These are phyloP conservation scores for Chionomys nivalis DNA, from an alignment of 2,113 vertebrate genomes.

Conservation along the genomic window DNA sequence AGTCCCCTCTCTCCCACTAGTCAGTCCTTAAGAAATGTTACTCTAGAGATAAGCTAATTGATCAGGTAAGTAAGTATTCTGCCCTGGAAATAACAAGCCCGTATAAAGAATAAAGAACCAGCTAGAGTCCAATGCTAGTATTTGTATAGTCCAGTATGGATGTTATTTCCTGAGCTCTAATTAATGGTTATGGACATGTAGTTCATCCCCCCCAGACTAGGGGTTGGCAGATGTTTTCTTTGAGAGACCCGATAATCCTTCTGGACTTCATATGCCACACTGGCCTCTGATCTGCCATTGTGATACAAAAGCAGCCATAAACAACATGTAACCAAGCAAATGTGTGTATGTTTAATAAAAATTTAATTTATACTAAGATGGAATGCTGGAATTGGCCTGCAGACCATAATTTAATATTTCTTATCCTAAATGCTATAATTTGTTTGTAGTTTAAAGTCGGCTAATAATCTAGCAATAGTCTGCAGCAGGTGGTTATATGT, in stretches of 20 bases:
- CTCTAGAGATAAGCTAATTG: conserved; percentile 65
- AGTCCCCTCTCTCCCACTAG: conserved; percentile 49
- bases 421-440: background rate
- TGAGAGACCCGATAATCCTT: conserved; percentile 41
- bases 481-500: background rate
- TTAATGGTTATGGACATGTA: background rate
- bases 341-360: conserved; percentile 41
- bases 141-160: background rate
- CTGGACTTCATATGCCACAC: conserved; percentile 13
- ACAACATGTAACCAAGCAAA: background rate
- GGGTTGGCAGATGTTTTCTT: conserved; percentile 48
- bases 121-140: background rate
- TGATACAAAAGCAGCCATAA: conserved; percentile 32
- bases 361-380: conserved; percentile 2
- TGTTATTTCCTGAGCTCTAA: background rate
- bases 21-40: conserved; percentile 61
- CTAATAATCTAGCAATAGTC: conserved; percentile 9
- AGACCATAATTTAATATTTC: background rate
- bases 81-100: conserved; percentile 38
- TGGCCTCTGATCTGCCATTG: background rate
- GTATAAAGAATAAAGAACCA: conserved; percentile 15
- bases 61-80: conserved; percentile 72
- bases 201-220: conserved; percentile 45
- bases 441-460: conserved; percentile 25
- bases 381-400: conserved; percentile 15